phyloP scores from a whole-genome alignment of 2,888 invertebrate species.

The Hetaerina titia region DNA sequence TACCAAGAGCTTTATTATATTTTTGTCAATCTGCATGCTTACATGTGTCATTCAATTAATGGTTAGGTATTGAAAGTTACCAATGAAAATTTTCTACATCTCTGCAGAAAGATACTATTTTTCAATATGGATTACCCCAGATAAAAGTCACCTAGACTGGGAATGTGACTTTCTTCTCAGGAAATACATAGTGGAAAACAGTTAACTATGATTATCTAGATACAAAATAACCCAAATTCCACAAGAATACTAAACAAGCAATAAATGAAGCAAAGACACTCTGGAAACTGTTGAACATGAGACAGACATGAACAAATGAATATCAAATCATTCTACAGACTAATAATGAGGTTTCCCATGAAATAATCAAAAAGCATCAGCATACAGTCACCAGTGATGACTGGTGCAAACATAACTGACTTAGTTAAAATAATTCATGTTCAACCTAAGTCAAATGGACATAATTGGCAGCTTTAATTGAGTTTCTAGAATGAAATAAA shows the following conservation, averaged over 20 bases:
- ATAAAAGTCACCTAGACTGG: background rate
- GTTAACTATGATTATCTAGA: background rate
- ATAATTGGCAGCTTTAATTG: constrained; percentile 1
- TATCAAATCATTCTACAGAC: background rate
- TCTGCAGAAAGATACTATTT: background rate
- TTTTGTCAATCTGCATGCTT: no score
- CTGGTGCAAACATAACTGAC: background rate
- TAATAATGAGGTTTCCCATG: background rate
- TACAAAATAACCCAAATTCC: background rate
- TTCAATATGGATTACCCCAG: background rate
- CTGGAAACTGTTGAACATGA: background rate
- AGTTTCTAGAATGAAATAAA: constrained; percentile 57
- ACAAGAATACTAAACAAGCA: background rate
- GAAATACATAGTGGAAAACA: background rate
- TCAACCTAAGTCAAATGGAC: constrained; percentile 39
- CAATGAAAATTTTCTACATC: no score
- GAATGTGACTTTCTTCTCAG: background rate
- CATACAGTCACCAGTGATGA: background rate
- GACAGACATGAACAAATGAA: background rate
- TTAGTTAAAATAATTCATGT: background rate
- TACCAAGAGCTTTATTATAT: no score
- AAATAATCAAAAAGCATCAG: background rate
- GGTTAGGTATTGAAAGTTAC: no score
- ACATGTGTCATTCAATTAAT: no score
- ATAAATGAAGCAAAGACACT: background rate